These are phyloP conservation scores for Podarcis cretensis DNA, from an alignment of 2,113 vertebrate genomes.

Conservation along the genomic window DNA sequence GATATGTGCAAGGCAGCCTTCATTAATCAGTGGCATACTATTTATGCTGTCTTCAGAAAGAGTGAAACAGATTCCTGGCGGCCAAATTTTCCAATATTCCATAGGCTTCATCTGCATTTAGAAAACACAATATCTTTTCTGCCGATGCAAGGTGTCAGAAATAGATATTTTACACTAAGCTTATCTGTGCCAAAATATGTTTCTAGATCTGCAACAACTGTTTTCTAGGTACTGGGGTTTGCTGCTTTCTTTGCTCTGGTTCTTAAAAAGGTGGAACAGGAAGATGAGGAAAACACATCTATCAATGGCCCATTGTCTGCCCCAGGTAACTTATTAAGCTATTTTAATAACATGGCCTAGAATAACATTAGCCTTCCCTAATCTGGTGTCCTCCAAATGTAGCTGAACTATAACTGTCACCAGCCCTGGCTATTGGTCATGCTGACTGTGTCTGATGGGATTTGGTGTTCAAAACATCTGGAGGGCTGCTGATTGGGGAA, in stretches of 20 bases:
- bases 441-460: neutral
- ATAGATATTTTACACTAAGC: too few relatives aligned
- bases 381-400: neutral
- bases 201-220: neutral
- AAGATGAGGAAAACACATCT: conserved; percentile 78
- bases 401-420: neutral
- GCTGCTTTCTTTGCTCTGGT: conserved; percentile 95
- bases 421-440: neutral
- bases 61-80: neutral
- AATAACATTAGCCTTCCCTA: neutral
- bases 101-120: neutral
- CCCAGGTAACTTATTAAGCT: conserved; percentile 65
- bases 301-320: conserved; percentile 55
- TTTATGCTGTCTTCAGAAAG: neutral
- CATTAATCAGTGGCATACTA: neutral
- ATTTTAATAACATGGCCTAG: neutral
- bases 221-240: conserved; percentile 90
- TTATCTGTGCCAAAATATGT: neutral
- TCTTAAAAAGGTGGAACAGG: conserved; percentile 88
- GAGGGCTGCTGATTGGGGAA: too few relatives aligned
- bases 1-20: too few relatives aligned
- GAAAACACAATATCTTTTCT: neutral
- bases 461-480: neutral
- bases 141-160: too few relatives aligned
- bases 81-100: neutral